Conservation (phyloP, 2,888 invertebrate genomes). For the Lasioglossum zephyrum region DNA sequence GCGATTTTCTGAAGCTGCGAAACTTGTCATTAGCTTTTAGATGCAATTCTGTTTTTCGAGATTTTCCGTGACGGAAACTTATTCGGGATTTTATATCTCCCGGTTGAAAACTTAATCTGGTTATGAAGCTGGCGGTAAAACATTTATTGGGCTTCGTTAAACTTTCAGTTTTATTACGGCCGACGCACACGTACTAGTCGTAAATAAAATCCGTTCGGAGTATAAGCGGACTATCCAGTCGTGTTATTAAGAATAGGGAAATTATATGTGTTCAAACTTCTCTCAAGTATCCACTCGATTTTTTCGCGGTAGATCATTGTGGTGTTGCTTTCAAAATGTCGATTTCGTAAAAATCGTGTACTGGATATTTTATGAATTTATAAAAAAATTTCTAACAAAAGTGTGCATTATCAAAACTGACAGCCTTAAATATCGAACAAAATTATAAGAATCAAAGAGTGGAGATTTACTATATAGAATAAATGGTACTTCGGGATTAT, state of each 20-base stretch:
- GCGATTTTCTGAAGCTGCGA: neutral
- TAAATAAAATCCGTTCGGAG: neutral
- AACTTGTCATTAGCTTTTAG: neutral
- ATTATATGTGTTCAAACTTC: neutral
- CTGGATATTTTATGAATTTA: neutral
- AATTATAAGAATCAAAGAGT: neutral
- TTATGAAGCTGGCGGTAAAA: neutral
- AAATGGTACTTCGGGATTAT: neutral
- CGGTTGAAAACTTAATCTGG: neutral
- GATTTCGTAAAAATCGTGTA: neutral
- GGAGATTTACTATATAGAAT: neutral
- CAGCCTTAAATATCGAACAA: neutral
- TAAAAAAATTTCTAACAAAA: no score
- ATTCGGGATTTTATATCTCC: neutral
- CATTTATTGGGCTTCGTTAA: conserved; percentile 3
- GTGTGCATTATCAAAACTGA: no score
- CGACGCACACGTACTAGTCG: neutral
- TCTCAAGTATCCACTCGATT: neutral
- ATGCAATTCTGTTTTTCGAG: neutral
- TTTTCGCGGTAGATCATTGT: rapidly evolving
- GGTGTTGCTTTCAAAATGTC: neutral
- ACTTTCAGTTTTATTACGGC: neutral
- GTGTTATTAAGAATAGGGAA: neutral
- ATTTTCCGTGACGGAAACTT: neutral
- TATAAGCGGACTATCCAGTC: neutral